phyloP scores from a whole-genome alignment of 2,113 vertebrate species.

The Noturus placidus region DNA sequence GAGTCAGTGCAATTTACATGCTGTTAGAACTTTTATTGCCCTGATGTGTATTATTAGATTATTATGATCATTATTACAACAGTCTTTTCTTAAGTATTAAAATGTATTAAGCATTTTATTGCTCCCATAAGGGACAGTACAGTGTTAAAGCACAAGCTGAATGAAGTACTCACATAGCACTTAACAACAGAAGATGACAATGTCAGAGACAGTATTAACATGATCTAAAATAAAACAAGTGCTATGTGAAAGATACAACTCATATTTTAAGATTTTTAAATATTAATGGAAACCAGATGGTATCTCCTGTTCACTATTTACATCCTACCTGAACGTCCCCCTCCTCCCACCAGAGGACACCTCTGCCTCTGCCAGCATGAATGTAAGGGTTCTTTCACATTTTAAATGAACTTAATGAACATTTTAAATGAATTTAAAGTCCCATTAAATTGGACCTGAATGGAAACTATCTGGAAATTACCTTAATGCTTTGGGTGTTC shows the following conservation, averaged over 20 bases:
- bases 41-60: constrained; percentile 8
- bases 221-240: neutral
- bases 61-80: neutral
- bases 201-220: neutral
- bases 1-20: neutral
- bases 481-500: neutral
- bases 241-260: neutral
- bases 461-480: neutral
- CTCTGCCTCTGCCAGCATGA: neutral
- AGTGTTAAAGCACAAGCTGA: neutral
- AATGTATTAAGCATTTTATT: neutral
- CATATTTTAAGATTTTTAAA: too few relatives aligned
- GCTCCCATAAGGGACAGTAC: constrained; percentile 3
- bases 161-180: neutral
- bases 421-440: neutral
- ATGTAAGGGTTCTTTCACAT: neutral
- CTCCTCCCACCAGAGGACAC: neutral
- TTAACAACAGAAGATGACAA: neutral
- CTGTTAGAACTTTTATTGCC: neutral
- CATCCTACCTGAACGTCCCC: neutral
- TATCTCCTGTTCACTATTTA: neutral
- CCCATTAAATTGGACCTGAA: neutral
- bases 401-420: neutral
- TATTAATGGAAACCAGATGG: neutral
- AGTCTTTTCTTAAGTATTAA: neutral